A percentile compares a stretch with the other conserved stretches of the same genome.
Conservation (phyloP, 2,113 vertebrate genomes). For the Lathamus discolor region DNA sequence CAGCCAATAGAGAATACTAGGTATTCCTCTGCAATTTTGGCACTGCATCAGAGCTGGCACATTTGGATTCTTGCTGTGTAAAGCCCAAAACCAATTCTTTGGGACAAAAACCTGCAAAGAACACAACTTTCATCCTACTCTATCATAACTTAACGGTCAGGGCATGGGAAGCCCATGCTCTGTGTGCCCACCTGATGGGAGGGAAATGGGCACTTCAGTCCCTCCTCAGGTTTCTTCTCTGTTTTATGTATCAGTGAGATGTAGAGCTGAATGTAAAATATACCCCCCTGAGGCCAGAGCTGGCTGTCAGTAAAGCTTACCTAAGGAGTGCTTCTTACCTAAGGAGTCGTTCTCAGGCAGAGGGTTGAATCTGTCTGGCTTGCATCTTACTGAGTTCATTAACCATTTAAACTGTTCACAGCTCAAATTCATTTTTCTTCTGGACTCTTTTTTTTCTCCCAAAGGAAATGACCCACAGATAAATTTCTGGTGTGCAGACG, state of each 20-base stretch:
- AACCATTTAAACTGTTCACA: background rate
- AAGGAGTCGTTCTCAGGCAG: background rate
- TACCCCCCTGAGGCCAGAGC: too few species aligned
- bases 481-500: background rate
- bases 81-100: background rate
- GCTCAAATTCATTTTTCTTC: background rate
- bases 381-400: background rate
- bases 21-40: background rate
- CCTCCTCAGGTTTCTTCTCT: background rate
- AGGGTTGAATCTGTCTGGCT: background rate
- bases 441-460: accelerated
- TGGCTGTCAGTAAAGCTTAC: background rate
- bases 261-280: background rate
- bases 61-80: background rate
- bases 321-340: background rate
- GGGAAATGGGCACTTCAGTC: background rate
- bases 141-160: background rate
- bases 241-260: background rate
- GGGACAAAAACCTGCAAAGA: background rate
- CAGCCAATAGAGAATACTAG: background rate
- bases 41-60: background rate
- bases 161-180: background rate
- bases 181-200: background rate
- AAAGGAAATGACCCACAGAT: background rate
- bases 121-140: background rate